Conservation (phyloP, 2,113 vertebrate genomes). For the Ranitomeya imitator region DNA sequence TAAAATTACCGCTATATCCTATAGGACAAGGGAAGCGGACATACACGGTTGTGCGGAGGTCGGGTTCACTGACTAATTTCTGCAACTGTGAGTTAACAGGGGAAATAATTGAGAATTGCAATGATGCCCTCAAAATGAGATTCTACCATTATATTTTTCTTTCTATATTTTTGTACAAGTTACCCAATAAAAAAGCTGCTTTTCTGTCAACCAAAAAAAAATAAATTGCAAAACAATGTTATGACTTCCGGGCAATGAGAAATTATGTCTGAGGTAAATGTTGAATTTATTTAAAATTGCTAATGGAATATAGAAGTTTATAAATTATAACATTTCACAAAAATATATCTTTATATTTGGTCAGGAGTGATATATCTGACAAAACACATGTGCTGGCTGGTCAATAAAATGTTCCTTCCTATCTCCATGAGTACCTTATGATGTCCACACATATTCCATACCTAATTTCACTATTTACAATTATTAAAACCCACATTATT, state of each 20-base stretch:
- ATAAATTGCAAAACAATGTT: not conserved
- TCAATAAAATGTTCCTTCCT: not conserved
- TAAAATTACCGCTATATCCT: too few species aligned
- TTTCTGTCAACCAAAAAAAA: not conserved
- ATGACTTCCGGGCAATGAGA: not conserved
- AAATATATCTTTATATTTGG: not conserved
- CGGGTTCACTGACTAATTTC: too few species aligned
- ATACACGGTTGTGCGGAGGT: too few species aligned
- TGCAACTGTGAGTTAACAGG: too few species aligned
- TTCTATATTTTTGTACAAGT: not conserved
- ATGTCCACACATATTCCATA: not conserved
- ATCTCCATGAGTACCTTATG: not conserved
- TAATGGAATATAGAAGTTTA: not conserved
- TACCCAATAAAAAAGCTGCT: constrained; percentile 1
- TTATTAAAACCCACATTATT: not conserved
- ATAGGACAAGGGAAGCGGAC: too few species aligned
- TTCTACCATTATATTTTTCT: too few species aligned
- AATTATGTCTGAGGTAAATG: not conserved
- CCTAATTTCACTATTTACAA: not conserved
- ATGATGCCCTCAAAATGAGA: too few species aligned
- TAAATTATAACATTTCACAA: constrained; percentile 17
- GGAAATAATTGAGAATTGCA: too few species aligned
- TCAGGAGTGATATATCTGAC: not conserved
- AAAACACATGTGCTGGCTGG: not conserved
- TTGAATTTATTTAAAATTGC: not conserved